Conservation (phyloP, 2,888 invertebrate genomes). For the Drosophila maculinotata region DNA sequence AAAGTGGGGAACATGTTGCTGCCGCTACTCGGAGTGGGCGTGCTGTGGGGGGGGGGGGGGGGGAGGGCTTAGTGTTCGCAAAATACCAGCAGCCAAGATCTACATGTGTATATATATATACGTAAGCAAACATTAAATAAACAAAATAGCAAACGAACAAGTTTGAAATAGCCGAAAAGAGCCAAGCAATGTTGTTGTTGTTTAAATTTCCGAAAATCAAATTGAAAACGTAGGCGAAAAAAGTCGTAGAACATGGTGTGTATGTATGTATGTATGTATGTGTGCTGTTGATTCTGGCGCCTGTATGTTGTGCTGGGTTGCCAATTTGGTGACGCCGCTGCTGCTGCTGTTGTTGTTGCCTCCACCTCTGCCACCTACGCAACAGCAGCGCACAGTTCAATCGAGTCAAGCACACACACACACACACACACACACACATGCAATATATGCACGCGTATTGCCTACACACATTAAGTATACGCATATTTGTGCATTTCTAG, state of each 20-base stretch:
- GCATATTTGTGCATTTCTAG: slow-evolving; percentile 20
- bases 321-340: slow-evolving; percentile 62
- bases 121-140: slow-evolving; percentile 72
- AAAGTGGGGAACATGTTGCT: slow-evolving; percentile 65
- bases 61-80: slow-evolving; percentile 37
- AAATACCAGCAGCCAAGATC: slow-evolving; percentile 51
- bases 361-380: slow-evolving; percentile 54
- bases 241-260: slow-evolving; percentile 45
- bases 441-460: too few species aligned
- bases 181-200: slow-evolving; percentile 54
- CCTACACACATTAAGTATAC: too few species aligned
- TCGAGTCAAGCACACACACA: slow-evolving; percentile 21
- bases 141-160: slow-evolving; percentile 65
- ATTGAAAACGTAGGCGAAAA: slow-evolving; percentile 77
- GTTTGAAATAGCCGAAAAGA: slow-evolving; percentile 67
- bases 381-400: slow-evolving; percentile 44
- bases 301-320: slow-evolving; percentile 46
- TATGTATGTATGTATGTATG: slow-evolving; percentile 6
- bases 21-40: slow-evolving; percentile 59
- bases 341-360: slow-evolving; percentile 36
- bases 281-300: slow-evolving; percentile 1
- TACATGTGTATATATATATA: slow-evolving; percentile 27
- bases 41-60: slow-evolving; percentile 23
- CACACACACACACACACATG: slow-evolving; percentile 17
- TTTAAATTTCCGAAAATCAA: slow-evolving; percentile 71